These are phyloP conservation scores for Palloptera scutellata DNA, from an alignment of 2,888 invertebrate species.

Conservation along the genomic window DNA sequence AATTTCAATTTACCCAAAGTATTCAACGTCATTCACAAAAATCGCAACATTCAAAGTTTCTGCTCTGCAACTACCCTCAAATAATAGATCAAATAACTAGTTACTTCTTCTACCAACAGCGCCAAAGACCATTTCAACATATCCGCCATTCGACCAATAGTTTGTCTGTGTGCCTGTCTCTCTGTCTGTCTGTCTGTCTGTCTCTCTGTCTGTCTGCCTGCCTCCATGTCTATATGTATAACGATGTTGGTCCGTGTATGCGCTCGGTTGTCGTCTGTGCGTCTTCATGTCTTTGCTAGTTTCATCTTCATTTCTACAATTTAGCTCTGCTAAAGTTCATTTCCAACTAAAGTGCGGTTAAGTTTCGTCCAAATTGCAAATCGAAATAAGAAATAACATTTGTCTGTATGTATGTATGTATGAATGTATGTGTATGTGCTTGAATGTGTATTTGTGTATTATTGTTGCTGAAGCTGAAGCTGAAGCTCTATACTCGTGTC, in stretches of 20 bases:
- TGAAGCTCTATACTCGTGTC: conserved; percentile 4
- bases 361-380: too few relatives aligned
- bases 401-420: too few relatives aligned
- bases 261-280: conserved; percentile 5
- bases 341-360: too few relatives aligned
- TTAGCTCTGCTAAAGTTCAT: too few relatives aligned
- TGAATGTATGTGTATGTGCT: too few relatives aligned
- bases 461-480: background rate
- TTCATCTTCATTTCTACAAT: too few relatives aligned
- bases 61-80: background rate
- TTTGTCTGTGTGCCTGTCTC: too few relatives aligned
- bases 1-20: conserved; percentile 1
- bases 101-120: too few relatives aligned
- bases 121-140: too few relatives aligned
- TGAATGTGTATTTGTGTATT: background rate
- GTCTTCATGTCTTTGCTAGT: background rate
- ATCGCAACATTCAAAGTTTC: background rate
- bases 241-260: too few relatives aligned
- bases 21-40: conserved; percentile 4
- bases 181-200: background rate
- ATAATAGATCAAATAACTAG: background rate
- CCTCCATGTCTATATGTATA: too few relatives aligned
- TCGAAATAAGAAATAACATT: background rate
- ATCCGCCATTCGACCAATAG: too few relatives aligned
- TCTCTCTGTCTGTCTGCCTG: conserved; percentile 7